Evolutionary conservation across 2,888 invertebrate genomes (phyloP), one percentile per base, ranked within the genome.

Genomic region (Apotomis betuletana): DNA sequence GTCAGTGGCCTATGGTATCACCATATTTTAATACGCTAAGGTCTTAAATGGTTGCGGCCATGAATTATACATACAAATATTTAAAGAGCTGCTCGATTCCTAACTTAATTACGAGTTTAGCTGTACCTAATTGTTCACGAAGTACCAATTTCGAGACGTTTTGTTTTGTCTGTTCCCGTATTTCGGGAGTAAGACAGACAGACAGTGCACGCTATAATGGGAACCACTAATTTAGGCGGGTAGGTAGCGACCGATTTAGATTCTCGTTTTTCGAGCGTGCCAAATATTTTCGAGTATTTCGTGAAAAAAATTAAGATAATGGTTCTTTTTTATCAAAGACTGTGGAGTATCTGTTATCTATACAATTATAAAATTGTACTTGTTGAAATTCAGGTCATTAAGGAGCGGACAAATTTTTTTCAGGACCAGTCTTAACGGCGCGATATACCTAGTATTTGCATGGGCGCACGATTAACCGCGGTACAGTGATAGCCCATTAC

Each of bases 1-100:
- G 72, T 72, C 72, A 72, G 52, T 72, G 67, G 67, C 67, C 72
- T 68, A 59, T 72, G 67, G 68, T 68, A 72, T 68, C 68, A 68
- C 67, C 59, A 68, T 72, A 71, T 58, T 71, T 67, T 68, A 68
- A 72, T 67, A 60, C 41, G 51, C 60, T 62, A 44, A 51, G 52
- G 68, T 58, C 51, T 59, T 58, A 5, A 5, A 51, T 44, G 67
- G 46, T 36, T 10, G 36, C 36, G 46, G 57, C 60, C 5, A 58
- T 61, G 67, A 49, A 68, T 59, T 63, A 59, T 68, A 58, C 71
- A 49, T 61, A 49, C 38, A 61, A 57, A 55, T 59, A 51, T 67
- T 67, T 27, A 55, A 57, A 57, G 9, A 67, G 60, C 38, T 71
- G 61, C 51, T 55, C 46, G n/a, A 44, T 44, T 65, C 55, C 8